Base-by-base conservation (phyloP, 1,140 invertebrate species). In the Pseudomyrmex pallidus region DNA sequence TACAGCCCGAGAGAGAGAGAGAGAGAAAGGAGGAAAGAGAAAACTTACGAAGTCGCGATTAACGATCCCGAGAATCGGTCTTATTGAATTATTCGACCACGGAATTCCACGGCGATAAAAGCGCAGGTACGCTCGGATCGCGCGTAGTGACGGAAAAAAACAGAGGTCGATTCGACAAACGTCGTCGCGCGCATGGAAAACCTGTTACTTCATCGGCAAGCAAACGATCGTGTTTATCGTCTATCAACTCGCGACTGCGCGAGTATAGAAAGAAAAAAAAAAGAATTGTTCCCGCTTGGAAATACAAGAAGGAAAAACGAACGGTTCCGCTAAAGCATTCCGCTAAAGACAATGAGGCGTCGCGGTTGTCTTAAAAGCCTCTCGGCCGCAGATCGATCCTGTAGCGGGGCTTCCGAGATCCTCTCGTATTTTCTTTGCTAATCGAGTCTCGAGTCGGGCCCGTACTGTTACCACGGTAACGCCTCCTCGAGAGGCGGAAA, bases 381-480 rank as follows among this genome's bases (percentile, higher is more conserved):
- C 87, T 88, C 82, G 84, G 70, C 88, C 67, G 85, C 89, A 87
- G 90, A 93, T 93, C 91, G 92, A 93, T 93, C 87, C 87, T 70
- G 84, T 88, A 87, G 67, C 85, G 61, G 70, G 76, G 77, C 70
- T 87, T 66, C 85, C 72, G 85, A 90, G 91, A 91, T 91, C 84
- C 85, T 88, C 86, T 74, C 80, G 86, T 93, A 89, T 93, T 93
- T 93, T 92, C 91, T 80, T 92, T 93, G 89, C 91, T 93, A 93
- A 93, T 93, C 92, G 91, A 91, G 88, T 93, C 91, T 85, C 85
- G 74, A 80, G 85, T 84, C 83, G 72, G 70, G 84, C 82, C 80
- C 88, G 88, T 87, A 73, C 85, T 87, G 90, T 91, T 91, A 89
- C 90, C 90, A 91, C 72, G 91, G 90, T 90, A 90, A 91, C 90